Conservation (phyloP, 2,113 vertebrate genomes). For the Paratilapia polleni region DNA sequence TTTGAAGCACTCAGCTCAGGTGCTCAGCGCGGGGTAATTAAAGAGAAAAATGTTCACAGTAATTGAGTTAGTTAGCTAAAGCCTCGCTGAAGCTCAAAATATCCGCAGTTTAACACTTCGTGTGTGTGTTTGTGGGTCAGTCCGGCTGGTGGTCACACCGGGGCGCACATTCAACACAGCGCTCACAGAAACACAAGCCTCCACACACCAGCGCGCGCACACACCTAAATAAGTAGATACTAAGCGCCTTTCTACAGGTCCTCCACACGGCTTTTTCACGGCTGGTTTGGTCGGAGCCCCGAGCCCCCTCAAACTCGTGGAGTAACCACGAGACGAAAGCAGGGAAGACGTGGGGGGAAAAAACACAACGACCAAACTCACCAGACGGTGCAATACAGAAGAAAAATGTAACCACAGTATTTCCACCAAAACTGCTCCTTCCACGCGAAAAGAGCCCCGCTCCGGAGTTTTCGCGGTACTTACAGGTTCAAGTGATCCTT, state of each 20-base stretch:
- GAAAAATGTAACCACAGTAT: conserved; percentile 39
- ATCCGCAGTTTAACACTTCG: conserved; percentile 41
- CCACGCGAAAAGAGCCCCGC: background rate
- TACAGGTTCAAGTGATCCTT: conserved; percentile 79
- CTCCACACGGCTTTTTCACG: background rate
- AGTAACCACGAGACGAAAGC: background rate
- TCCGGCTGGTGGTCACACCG: conserved; percentile 42
- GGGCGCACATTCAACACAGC: conserved; percentile 30
- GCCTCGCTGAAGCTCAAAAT: background rate
- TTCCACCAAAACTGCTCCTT: conserved; percentile 13
- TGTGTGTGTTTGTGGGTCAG: background rate
- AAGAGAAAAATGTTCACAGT: background rate
- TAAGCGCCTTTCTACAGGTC: background rate
- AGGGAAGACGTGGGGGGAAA: background rate
- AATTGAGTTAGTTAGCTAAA: background rate
- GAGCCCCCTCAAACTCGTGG: conserved; percentile 19
- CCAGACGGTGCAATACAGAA: conserved; percentile 17
- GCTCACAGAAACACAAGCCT: conserved; percentile 16
- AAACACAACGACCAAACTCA: background rate
- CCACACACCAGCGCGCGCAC: background rate
- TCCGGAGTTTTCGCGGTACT: conserved; percentile 61
- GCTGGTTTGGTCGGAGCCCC: background rate
- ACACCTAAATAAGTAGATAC: background rate
- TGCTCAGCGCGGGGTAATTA: background rate
- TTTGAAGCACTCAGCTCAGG: conserved; percentile 15